Evolutionary conservation across 35 echinoderm and acorn worm species (phyloP).

Genomic region (Acanthaster planci): DNA sequence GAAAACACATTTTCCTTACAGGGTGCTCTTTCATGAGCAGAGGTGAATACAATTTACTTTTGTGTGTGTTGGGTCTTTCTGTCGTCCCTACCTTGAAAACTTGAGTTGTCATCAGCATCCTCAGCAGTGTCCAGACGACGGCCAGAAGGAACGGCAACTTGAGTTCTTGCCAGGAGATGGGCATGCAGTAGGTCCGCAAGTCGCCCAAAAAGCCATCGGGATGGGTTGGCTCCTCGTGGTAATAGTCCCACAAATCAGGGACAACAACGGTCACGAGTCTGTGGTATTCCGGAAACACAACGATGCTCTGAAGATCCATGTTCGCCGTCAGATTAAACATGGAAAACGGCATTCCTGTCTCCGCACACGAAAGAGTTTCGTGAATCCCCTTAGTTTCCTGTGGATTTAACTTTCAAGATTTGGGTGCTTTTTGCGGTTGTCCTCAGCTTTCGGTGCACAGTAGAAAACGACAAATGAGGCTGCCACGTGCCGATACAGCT

Average conservation of each 20-base stretch:
- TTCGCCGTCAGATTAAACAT: background rate
- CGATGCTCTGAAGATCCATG: slow-evolving; percentile 14
- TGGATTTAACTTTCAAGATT: no score
- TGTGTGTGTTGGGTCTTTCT: no score
- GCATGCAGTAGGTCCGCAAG: background rate
- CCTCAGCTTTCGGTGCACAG: no score
- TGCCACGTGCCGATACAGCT: no score
- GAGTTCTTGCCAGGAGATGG: slow-evolving; percentile 12
- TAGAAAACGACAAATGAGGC: no score
- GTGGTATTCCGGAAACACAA: slow-evolving; percentile 1
- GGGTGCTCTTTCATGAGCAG: no score
- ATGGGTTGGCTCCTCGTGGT: background rate
- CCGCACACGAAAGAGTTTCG: no score
- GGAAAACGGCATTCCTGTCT: background rate
- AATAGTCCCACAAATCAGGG: slow-evolving; percentile 22
- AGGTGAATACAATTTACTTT: no score
- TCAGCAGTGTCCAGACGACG: background rate
- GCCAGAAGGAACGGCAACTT: slow-evolving; percentile 13
- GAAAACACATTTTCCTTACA: no score
- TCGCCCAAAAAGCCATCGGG: background rate
- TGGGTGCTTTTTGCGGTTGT: no score
- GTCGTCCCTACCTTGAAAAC: background rate
- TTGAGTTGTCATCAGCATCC: background rate
- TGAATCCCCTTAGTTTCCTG: no score
- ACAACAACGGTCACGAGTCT: slow-evolving; percentile 7